Percentiles rank a stretch among this genome's conserved stretches.
These are phyloP conservation scores for Rhinichthys osculus DNA, from an alignment of 2,797 vertebrate species.

Conservation along the genomic window DNA sequence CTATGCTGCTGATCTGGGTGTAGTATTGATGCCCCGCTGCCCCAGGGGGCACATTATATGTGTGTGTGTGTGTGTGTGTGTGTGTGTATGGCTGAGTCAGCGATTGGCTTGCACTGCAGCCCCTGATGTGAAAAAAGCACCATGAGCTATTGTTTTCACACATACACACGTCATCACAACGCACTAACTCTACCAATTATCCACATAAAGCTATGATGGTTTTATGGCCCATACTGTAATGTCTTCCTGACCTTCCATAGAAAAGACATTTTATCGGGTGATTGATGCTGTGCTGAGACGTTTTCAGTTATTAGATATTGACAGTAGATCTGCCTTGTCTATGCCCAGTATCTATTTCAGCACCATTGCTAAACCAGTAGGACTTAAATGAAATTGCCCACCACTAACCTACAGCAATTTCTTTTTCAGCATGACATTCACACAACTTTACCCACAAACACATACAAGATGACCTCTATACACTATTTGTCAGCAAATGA, in stretches of 20 bases:
- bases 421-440: conserved; percentile 6
- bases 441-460: neutral
- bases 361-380: neutral
- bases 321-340: neutral
- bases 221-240: conserved; percentile 37
- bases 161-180: conserved; percentile 25
- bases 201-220: conserved; percentile 12
- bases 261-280: conserved; percentile 26
- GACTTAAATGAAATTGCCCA: conserved; percentile 12
- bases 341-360: neutral
- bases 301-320: conserved; percentile 27
- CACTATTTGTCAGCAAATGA: conserved; percentile 72
- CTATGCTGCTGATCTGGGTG: conserved; percentile 69
- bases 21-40: conserved; percentile 73
- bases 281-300: conserved; percentile 22
- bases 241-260: conserved; percentile 13
- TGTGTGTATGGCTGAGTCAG: conserved; percentile 67
- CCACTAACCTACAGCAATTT: neutral
- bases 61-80: neutral
- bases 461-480: conserved; percentile 72
- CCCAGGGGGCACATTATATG: conserved; percentile 62
- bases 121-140: conserved; percentile 63
- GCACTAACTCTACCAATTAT: conserved; percentile 28
- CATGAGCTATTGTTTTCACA: conserved; percentile 52
- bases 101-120: conserved; percentile 59